Conservation (phyloP, 2,888 invertebrate species). For the Diadegma fenestrale region DNA sequence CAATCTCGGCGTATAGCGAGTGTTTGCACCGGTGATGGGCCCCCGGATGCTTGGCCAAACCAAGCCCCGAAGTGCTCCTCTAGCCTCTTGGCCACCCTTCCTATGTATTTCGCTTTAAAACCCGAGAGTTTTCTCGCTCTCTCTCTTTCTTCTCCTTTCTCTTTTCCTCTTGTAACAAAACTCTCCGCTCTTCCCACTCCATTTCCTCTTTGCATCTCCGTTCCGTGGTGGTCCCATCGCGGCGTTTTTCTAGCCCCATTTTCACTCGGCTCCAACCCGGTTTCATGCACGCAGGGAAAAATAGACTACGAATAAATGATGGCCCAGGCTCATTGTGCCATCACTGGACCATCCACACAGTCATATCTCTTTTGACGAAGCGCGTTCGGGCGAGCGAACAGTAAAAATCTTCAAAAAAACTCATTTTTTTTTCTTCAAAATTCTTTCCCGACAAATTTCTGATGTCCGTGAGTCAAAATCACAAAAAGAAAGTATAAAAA, state of each 20-base stretch:
- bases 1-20: constrained; percentile 82
- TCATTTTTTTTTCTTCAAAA: neutral
- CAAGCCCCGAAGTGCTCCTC: constrained; percentile 49
- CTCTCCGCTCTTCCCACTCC: constrained; percentile 10
- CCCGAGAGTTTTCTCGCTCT: constrained; percentile 52
- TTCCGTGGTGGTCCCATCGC: constrained; percentile 14
- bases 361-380: neutral
- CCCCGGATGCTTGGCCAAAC: constrained; percentile 69
- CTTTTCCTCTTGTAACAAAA: constrained; percentile 12
- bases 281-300: constrained; percentile 79
- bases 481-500: no score
- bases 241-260: constrained; percentile 17
- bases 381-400: neutral
- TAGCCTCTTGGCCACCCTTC: constrained; percentile 48
- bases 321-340: constrained; percentile 77
- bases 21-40: constrained; percentile 84
- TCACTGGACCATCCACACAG: neutral
- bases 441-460: neutral
- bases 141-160: constrained; percentile 28
- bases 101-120: constrained; percentile 62
- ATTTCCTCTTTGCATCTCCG: constrained; percentile 52
- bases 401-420: neutral
- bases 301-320: constrained; percentile 83
- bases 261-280: constrained; percentile 55
- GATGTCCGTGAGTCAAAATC: neutral